phyloP scores from a whole-genome alignment of 2,113 vertebrate genomes.

The Speoplatyrhinus poulsoni region DNA sequence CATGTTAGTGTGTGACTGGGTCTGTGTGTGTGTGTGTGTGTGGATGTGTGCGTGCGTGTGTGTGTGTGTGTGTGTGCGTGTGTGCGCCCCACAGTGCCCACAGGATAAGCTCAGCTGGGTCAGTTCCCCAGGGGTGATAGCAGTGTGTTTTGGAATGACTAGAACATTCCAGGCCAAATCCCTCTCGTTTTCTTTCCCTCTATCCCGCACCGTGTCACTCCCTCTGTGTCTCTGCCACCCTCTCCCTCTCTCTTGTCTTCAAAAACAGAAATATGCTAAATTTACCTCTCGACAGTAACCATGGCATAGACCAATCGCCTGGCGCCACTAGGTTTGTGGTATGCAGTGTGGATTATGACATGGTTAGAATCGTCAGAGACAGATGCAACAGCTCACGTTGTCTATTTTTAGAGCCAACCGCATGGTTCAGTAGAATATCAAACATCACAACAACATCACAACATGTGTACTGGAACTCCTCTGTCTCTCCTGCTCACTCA shows the following conservation, averaged over 20 bases:
- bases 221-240: not conserved
- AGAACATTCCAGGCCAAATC: constrained; percentile 55
- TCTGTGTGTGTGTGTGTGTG: constrained; percentile 12
- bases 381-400: constrained; percentile 47
- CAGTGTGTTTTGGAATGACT: constrained; percentile 52
- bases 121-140: constrained; percentile 57
- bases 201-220: constrained; percentile 2
- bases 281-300: constrained; percentile 41
- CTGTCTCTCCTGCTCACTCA: not conserved
- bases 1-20: constrained; percentile 9
- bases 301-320: constrained; percentile 42
- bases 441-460: constrained; percentile 37
- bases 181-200: constrained; percentile 23
- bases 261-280: constrained; percentile 26
- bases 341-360: constrained; percentile 64
- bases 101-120: constrained; percentile 61
- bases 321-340: constrained; percentile 40
- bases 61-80: constrained; percentile 12
- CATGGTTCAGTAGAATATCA: constrained; percentile 39
- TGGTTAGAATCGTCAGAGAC: constrained; percentile 60
- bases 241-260: constrained; percentile 8
- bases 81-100: constrained; percentile 20
- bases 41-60: not conserved
- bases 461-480: constrained; percentile 1
- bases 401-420: constrained; percentile 62